A percentile compares a stretch with the other conserved stretches of the same genome.
These are phyloP conservation scores for Nesoenas mayeri DNA, from an alignment of 2,113 vertebrate species.

Conservation along the genomic window DNA sequence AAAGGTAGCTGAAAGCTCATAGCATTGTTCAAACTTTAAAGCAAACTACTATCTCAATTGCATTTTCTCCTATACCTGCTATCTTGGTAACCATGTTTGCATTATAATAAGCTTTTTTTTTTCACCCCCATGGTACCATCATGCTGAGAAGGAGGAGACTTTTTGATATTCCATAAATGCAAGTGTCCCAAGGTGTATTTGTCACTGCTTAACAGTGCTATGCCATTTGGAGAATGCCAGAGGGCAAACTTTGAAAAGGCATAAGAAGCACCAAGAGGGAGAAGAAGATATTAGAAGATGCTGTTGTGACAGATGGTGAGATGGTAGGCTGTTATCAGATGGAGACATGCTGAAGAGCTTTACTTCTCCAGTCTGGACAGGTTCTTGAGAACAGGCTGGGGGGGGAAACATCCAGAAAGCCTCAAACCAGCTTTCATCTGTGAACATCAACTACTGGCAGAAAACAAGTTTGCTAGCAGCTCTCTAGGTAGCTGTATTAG, in stretches of 20 bases:
- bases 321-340: conserved; percentile 16
- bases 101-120: background rate
- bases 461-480: background rate
- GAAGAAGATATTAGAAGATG: conserved; percentile 13
- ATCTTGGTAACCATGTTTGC: background rate
- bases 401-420: background rate
- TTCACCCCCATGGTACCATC: background rate
- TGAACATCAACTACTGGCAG: background rate
- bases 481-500: background rate
- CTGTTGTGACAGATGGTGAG: conserved; percentile 19
- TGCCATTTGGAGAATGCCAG: conserved; percentile 4
- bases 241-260: background rate
- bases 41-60: background rate
- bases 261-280: conserved; percentile 1
- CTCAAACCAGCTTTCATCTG: background rate
- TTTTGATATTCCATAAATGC: background rate
- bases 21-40: background rate
- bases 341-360: background rate
- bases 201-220: background rate
- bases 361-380: background rate
- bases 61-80: background rate
- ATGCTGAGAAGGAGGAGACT: background rate
- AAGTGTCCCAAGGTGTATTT: background rate
- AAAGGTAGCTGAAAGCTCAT: background rate
- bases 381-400: background rate